Evolutionary conservation across 2,797 vertebrate species (phyloP).

Genomic region (Phataginus tricuspis): DNA sequence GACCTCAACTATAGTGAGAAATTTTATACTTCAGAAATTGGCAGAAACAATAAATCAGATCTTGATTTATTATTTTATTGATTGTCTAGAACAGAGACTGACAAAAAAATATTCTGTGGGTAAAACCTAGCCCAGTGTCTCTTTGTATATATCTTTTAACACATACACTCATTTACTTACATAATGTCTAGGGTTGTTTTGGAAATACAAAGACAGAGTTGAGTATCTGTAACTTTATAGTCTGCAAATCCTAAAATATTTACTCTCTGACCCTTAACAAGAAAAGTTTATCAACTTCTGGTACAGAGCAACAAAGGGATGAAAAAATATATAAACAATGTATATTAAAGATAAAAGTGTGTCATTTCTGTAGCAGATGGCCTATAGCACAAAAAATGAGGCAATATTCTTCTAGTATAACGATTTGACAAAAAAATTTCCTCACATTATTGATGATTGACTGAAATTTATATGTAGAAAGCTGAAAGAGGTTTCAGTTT

Average conservation of each 20-base stretch:
- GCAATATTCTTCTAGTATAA: background rate
- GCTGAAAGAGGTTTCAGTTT: background rate
- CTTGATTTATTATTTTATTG: background rate
- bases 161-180: background rate
- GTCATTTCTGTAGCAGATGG: background rate
- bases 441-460: background rate
- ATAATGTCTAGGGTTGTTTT: background rate
- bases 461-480: background rate
- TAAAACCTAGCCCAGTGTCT: background rate
- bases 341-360: background rate
- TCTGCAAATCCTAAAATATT: background rate
- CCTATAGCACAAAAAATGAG: background rate
- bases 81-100: background rate
- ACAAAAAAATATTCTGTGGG: background rate
- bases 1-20: background rate
- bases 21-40: background rate
- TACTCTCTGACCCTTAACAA: background rate
- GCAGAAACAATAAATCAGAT: background rate
- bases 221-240: background rate
- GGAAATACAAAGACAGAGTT: background rate
- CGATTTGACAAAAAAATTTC: background rate
- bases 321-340: background rate
- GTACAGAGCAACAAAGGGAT: background rate
- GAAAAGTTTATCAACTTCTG: background rate
- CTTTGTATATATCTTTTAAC: background rate